Conservation (phyloP, 2,888 invertebrate species). For the Drosophila basisetae region DNA sequence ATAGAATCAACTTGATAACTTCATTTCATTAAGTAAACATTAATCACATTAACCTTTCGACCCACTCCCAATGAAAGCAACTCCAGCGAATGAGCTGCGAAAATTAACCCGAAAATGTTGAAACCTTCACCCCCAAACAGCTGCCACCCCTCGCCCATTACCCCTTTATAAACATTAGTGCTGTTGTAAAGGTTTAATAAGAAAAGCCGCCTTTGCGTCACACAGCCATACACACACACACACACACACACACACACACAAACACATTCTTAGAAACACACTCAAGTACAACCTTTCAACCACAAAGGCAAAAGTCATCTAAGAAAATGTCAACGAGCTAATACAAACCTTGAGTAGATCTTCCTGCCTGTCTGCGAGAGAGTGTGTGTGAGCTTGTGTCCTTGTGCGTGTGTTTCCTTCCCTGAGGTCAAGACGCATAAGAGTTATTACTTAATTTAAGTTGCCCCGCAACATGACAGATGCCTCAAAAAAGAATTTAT, state of each 20-base stretch:
- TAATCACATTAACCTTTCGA: constrained; percentile 78
- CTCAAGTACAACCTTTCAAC: constrained; percentile 48
- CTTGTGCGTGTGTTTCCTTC: constrained; percentile 33
- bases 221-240: constrained; percentile 16
- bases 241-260: not conserved
- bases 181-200: constrained; percentile 64
- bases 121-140: not conserved
- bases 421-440: constrained; percentile 72
- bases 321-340: constrained; percentile 75
- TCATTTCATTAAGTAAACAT: constrained; percentile 81
- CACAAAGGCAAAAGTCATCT: constrained; percentile 69
- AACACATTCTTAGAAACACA: constrained; percentile 19
- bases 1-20: constrained; percentile 81
- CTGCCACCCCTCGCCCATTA: not conserved
- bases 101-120: constrained; percentile 73
- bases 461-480: constrained; percentile 57
- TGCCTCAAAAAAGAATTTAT: constrained; percentile 64
- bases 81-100: constrained; percentile 46
- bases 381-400: constrained; percentile 25
- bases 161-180: constrained; percentile 12
- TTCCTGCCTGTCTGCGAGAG: constrained; percentile 1
- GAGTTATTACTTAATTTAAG: constrained; percentile 83
- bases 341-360: constrained; percentile 40
- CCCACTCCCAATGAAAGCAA: constrained; percentile 19
- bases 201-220: constrained; percentile 54